Percentiles rank a stretch among this genome's conserved stretches.
Evolutionary conservation across 2,797 vertebrate genomes (phyloP).

Genomic region (Thalassophryne amazonica): DNA sequence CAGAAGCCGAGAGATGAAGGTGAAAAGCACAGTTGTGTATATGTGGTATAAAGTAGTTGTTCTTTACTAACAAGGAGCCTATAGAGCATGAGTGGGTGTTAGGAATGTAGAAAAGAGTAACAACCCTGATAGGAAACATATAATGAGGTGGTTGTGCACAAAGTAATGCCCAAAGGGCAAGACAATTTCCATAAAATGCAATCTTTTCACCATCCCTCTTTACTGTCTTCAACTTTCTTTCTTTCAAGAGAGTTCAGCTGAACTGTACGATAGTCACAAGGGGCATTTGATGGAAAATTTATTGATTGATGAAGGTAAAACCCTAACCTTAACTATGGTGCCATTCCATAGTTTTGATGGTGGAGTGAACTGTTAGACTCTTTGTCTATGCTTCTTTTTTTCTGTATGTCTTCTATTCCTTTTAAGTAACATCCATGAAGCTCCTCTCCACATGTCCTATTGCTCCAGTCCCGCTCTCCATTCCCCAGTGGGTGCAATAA

Average conservation of each 20-base stretch:
- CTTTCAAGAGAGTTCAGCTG: no score
- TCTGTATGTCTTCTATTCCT: conserved; percentile 38
- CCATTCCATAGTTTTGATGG: no score
- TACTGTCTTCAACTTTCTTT: conserved; percentile 19
- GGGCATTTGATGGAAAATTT: no score
- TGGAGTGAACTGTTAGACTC: no score
- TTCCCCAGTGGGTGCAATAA: conserved; percentile 31
- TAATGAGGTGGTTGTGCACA: conserved; percentile 35
- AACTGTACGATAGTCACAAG: no score
- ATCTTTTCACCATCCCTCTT: not conserved
- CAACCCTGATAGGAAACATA: conserved; percentile 46
- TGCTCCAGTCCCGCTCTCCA: conserved; percentile 3
- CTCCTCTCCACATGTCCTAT: conserved; percentile 28
- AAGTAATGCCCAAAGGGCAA: conserved; percentile 27
- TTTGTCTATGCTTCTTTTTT: not conserved
- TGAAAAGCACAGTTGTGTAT: conserved; percentile 8
- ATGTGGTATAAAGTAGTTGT: conserved; percentile 13
- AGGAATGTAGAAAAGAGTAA: not conserved
- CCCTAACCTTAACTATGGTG: no score
- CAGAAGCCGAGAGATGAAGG: conserved; percentile 12
- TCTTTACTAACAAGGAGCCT: conserved; percentile 24
- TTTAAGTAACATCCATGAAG: conserved; percentile 3
- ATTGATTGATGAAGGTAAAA: no score
- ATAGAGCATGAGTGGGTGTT: conserved; percentile 34
- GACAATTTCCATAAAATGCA: not conserved